Conservation (phyloP, 2,797 vertebrate genomes). For the Adrianichthys oophorus region DNA sequence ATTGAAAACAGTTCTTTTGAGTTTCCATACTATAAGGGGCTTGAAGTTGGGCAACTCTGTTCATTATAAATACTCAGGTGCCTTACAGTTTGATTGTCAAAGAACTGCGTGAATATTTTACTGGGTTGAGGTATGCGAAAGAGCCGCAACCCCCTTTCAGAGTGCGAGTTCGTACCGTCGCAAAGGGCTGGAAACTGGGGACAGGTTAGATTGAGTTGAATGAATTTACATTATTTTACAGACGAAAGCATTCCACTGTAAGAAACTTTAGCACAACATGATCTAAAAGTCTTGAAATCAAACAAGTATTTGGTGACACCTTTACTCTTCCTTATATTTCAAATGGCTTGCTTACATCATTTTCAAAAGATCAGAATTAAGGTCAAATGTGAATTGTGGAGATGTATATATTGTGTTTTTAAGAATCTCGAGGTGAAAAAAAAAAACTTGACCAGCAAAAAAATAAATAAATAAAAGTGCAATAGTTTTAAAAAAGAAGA, state of each 20-base stretch:
- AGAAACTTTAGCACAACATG: slow-evolving; percentile 67
- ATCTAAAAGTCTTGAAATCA: slow-evolving; percentile 22
- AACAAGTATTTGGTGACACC: slow-evolving; percentile 22
- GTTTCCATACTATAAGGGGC: slow-evolving; percentile 51
- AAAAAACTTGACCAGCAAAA: slow-evolving; percentile 64
- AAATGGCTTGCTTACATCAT: neutral
- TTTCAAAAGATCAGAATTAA: slow-evolving; percentile 2
- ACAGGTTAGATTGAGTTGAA: slow-evolving; percentile 38
- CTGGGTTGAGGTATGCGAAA: slow-evolving; percentile 34
- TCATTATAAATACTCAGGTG: slow-evolving; percentile 81
- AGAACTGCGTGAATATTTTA: slow-evolving; percentile 59
- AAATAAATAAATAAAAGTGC: slow-evolving; percentile 49
- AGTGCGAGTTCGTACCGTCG: slow-evolving; percentile 56
- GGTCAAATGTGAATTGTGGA: too few species aligned
- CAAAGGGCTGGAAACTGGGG: slow-evolving; percentile 74
- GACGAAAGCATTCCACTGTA: slow-evolving; percentile 39
- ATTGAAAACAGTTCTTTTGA: slow-evolving; percentile 6
- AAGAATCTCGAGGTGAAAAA: slow-evolving; percentile 57
- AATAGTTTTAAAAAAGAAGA: slow-evolving; percentile 70
- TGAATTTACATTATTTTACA: slow-evolving; percentile 37
- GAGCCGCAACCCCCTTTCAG: slow-evolving; percentile 44
- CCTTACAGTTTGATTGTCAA: slow-evolving; percentile 76
- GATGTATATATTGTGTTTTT: slow-evolving; percentile 23
- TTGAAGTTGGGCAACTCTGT: slow-evolving; percentile 66
- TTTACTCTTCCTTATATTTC: slow-evolving; percentile 8